Base-by-base conservation (phyloP, 2,888 invertebrate species). In the Brachynemurus nebulosus region DNA sequence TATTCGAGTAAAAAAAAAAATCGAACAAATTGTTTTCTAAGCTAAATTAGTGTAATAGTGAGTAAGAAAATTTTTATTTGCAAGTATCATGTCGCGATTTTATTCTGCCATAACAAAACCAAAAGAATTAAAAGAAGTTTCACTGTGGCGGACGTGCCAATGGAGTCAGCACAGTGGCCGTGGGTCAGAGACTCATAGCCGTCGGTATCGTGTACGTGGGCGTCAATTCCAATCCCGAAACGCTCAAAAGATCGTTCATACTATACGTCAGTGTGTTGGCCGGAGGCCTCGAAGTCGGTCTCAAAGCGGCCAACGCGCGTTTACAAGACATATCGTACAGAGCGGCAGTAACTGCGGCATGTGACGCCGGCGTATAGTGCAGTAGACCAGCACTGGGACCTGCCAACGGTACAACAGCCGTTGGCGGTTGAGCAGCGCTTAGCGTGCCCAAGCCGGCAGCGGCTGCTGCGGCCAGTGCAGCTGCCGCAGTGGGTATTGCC, bases 241-340 rank as follows among this genome's bases (percentile, higher is more conserved):
- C 70, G 35, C 83, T 82, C 45, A 88, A 70, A 51, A 81, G 64
- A 59, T 81, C 81, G 59, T 74, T 76, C 68, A 81, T 72, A 47
- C 76, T 78, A 61, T 81, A 81, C 38, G 75, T 70, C 47, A 78
- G 66, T 18, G 74, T 70, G 61, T 66, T 78, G 57, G 60, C 70
- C 59, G 60, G 71, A 63, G 69, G 68, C 62, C 55, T 67, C 57
- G 54, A 65, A 25, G 70, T 67, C 41, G 64, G 64, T 52, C 27
- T 30, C 67, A 67, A 50, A 66, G 54, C 66, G 65, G 50, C 67
- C 64, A 59, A 67, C 49, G 69, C 66, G 53, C 71, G 59, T 58
- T 70, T 71, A 54, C 66, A 67, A 47, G 51, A 62, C 56, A 71
- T 67, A 58, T 71, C 71, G 59, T 69, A 70, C 50, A 70, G 60